Evolutionary conservation across 2,113 vertebrate species (phyloP).

Genomic region (Pseudonaja textilis): DNA sequence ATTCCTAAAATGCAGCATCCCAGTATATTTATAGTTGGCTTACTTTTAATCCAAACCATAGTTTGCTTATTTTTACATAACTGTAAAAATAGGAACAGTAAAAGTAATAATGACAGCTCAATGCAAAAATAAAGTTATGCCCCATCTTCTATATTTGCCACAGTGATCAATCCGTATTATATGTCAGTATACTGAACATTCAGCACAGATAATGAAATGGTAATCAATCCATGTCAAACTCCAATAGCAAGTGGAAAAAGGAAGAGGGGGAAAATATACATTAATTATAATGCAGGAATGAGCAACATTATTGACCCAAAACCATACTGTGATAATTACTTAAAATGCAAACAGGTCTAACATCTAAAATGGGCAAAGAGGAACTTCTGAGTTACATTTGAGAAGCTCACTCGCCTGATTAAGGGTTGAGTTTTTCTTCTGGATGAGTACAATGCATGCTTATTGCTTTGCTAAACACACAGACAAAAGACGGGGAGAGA

Average conservation of each 20-base stretch:
- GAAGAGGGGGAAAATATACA: background rate
- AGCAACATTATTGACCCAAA: background rate
- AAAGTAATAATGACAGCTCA: background rate
- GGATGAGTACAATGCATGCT: background rate
- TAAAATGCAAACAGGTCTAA: background rate
- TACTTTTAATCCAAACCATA: background rate
- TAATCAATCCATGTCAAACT: background rate
- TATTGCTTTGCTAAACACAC: background rate
- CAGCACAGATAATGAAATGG: background rate
- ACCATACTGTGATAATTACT: background rate
- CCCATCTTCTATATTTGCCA: background rate
- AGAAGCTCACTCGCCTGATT: background rate
- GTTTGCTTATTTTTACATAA: background rate
- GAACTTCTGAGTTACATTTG: background rate
- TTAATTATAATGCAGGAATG: background rate
- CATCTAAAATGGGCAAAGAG: background rate
- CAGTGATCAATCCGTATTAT: background rate
- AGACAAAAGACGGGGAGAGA: background rate
- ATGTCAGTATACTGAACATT: background rate
- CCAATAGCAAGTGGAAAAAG: background rate
- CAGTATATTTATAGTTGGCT: background rate
- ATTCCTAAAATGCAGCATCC: background rate
- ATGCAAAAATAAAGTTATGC: background rate
- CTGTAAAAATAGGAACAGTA: background rate
- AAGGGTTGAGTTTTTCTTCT: background rate